Conservation (phyloP, 2,113 vertebrate species). For the Oxyura jamaicensis region DNA sequence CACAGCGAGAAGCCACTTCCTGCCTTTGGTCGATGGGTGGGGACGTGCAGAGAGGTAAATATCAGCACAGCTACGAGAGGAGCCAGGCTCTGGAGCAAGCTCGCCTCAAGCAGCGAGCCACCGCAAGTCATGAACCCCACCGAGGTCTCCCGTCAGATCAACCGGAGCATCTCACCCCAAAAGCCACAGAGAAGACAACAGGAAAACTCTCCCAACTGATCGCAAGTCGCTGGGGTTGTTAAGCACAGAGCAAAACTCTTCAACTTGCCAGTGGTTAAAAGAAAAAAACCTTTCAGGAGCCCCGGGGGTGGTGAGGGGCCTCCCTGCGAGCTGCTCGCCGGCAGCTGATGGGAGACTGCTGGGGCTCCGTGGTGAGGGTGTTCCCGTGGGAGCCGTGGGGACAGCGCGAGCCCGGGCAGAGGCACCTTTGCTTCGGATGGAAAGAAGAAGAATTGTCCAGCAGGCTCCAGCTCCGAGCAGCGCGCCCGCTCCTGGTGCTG, state of each 20-base stretch:
- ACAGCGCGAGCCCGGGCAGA: not conserved
- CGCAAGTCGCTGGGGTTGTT: not conserved
- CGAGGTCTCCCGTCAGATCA: not conserved
- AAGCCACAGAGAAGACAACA: not conserved
- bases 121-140: accelerated
- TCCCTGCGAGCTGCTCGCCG: not conserved
- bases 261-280: accelerated
- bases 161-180: not conserved
- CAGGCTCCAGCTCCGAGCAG: not conserved
- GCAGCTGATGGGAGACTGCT: accelerated
- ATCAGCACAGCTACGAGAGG: not conserved
- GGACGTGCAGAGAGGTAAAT: not conserved
- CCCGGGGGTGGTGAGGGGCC: too few species aligned
- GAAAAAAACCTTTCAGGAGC: not conserved
- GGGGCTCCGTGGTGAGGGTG: not conserved
- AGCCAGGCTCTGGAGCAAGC: not conserved
- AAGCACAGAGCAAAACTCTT: not conserved
- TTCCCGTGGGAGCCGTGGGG: accelerated
- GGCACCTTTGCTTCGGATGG: not conserved
- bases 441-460: not conserved
- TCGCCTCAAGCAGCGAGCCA: not conserved
- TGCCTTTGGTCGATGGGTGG: not conserved
- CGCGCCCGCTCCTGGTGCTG: not conserved
- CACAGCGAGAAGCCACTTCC: constrained; percentile 25
- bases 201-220: not conserved